Base-by-base conservation (phyloP, 2,797 vertebrate species). In the Sebastes trivittatus region DNA sequence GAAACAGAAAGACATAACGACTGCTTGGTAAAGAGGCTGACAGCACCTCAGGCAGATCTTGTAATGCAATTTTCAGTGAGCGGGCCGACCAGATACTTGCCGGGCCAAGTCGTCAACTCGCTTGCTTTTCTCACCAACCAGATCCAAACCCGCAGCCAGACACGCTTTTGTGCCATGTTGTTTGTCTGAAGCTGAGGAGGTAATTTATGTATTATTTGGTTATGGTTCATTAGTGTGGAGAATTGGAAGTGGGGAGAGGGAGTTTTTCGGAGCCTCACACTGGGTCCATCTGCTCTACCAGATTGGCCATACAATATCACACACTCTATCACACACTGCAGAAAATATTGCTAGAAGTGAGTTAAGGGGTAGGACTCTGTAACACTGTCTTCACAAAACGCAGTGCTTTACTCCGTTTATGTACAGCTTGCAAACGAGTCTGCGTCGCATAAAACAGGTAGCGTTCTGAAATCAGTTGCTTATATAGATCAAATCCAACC, bases 131-230 rank as follows among this genome's bases (percentile, higher is more conserved):
- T 88, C 80, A 81, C 88, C 87, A 88, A 93, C 88, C 59, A 85
- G 25, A 78, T 69, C 75, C 14, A 32, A 80, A 87, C 64, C 68
- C 4, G 5, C 70, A 77, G 90, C 86, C 90, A 88, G 90, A 88
- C 66, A 14, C 11, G 71, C 63, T 70, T 78, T 70, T 60, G 65
- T 84, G 85, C 87, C 87, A 88, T 69, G 88, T 85, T 89, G 88
- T 90, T 89, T 91, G 89, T 90, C 88, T 90, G 66, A 89, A 92
- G 87, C 88, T 66, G 87, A 90, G 87, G 87, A 88, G 85, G 84
- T 94, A 92, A 94, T 93, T 93, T 94, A 93, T 92, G 92, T 92
- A 93, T 93, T 93, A 95, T 94, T 94, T 95, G 89, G 93, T 94
- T 93, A 94, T 87, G 93, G 91, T 94, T 95, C 93, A 94, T 94